These are phyloP conservation scores for Nesoenas mayeri DNA, from an alignment of 2,113 vertebrate genomes.

Conservation along the genomic window DNA sequence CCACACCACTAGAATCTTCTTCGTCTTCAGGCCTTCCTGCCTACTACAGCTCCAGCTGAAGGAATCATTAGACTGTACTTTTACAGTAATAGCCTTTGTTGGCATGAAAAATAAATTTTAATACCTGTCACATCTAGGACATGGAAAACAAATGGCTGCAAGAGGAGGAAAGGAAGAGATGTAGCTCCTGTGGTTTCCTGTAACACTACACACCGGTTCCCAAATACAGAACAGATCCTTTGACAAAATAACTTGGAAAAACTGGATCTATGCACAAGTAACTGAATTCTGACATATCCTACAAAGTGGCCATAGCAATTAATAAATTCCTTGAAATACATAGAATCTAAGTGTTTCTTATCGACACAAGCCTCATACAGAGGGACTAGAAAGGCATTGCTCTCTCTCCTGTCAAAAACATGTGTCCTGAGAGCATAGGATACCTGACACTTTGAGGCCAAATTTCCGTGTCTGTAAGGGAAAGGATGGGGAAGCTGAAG, in stretches of 20 bases:
- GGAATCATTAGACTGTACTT: not conserved
- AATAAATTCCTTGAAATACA: not conserved
- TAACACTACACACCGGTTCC: not conserved
- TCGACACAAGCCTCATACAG: not conserved
- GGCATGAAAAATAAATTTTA: not conserved
- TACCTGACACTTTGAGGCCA: not conserved
- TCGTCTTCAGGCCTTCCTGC: not conserved
- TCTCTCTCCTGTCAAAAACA: not conserved
- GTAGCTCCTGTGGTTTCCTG: accelerated
- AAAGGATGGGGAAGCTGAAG: not conserved
- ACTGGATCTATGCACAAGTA: not conserved
- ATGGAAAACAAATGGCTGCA: not conserved
- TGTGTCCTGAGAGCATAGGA: not conserved
- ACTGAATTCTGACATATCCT: not conserved
- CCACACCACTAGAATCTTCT: not conserved
- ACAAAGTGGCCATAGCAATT: not conserved
- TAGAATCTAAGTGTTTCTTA: not conserved
- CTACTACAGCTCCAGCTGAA: slow-evolving; percentile 13
- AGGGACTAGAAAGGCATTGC: not conserved
- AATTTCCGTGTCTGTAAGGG: not conserved
- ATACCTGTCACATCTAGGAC: not conserved
- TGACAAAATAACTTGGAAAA: not conserved
- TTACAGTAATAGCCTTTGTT: not conserved
- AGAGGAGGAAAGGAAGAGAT: not conserved
- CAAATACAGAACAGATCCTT: not conserved